phyloP scores from a whole-genome alignment of 2,888 invertebrate genomes.

The Synanthedon formicaeformis region DNA sequence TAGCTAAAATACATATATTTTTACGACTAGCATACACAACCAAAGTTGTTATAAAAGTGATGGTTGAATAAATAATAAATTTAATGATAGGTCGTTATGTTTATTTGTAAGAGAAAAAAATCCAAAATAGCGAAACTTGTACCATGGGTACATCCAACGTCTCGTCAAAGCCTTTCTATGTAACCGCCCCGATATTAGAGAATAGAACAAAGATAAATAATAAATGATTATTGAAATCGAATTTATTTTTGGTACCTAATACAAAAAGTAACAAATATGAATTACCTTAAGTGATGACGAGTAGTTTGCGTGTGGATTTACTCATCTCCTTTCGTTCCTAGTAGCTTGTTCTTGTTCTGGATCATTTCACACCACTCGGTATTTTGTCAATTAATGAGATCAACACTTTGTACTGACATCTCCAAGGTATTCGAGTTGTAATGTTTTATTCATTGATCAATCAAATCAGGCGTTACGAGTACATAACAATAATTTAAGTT shows the following conservation, averaged over 20 bases:
- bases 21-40: conserved; percentile 72
- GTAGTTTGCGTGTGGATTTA: conserved; percentile 32
- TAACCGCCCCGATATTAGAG: conserved; percentile 65
- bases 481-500: conserved; percentile 75
- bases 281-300: conserved; percentile 22
- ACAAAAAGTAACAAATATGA: conserved; percentile 14
- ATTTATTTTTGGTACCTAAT: conserved; percentile 52
- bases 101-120: conserved; percentile 50
- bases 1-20: conserved; percentile 69
- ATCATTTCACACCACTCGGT: conserved; percentile 35
- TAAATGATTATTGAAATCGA: conserved; percentile 25
- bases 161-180: conserved; percentile 53
- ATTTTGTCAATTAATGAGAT: conserved; percentile 58
- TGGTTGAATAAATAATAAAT: conserved; percentile 69
- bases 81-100: conserved; percentile 64
- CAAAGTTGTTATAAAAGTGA: conserved; percentile 72
- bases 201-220: not conserved
- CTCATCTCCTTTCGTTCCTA: conserved; percentile 56
- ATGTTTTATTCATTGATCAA: conserved; percentile 47
- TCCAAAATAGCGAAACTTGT: conserved; percentile 35
- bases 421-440: conserved; percentile 40
- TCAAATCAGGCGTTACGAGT: conserved; percentile 67
- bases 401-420: conserved; percentile 37
- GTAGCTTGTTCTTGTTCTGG: conserved; percentile 52
- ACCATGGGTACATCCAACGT: conserved; percentile 46